Evolutionary conservation across 2,888 invertebrate species (phyloP).

Genomic region (Halictus ligatus): DNA sequence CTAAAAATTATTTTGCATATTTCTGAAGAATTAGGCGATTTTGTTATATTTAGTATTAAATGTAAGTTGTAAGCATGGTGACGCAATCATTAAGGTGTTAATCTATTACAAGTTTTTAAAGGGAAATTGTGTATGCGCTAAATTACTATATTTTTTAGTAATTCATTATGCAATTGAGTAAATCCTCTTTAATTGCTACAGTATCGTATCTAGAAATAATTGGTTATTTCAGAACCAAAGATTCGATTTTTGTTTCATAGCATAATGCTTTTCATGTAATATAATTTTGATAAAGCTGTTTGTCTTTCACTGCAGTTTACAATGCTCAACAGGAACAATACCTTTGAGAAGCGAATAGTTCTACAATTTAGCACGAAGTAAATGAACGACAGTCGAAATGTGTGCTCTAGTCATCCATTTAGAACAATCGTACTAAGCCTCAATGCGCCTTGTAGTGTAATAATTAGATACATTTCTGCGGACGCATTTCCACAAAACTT

Average conservation of each 20-base stretch:
- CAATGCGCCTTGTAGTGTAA: constrained; percentile 80
- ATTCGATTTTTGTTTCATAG: constrained; percentile 39
- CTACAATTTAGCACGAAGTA: constrained; percentile 59
- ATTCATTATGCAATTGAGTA: neutral
- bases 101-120: neutral
- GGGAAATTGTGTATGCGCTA: neutral
- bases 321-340: constrained; percentile 56
- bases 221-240: constrained; percentile 33
- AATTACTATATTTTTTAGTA: constrained; percentile 7
- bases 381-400: constrained; percentile 68
- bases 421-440: constrained; percentile 77
- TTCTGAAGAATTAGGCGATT: neutral
- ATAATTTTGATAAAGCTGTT: constrained; percentile 36
- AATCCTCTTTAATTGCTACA: constrained; percentile 5
- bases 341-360: constrained; percentile 45
- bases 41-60: neutral
- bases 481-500: constrained; percentile 50
- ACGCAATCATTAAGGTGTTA: neutral
- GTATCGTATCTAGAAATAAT: neutral
- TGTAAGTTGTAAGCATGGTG: neutral
- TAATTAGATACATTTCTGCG: constrained; percentile 59
- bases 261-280: constrained; percentile 37
- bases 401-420: constrained; percentile 82
- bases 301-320: constrained; percentile 48
- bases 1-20: neutral